Evolutionary conservation across 2,888 invertebrate species (phyloP).

Genomic region (Drosophila robusta): DNA sequence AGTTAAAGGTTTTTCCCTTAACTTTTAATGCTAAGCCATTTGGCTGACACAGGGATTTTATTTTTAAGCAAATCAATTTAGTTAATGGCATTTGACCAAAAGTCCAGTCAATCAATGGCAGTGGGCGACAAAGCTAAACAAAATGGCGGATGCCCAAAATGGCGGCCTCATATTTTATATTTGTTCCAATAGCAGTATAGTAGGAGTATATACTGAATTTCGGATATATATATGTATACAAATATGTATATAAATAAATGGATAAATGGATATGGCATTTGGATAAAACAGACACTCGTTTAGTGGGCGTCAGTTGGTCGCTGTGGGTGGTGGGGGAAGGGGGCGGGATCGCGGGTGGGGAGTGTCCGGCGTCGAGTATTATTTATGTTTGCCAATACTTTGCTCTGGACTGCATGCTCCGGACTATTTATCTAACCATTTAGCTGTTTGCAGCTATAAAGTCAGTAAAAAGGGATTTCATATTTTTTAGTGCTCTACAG

Average conservation of each 20-base stretch:
- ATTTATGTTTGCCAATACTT: constrained; percentile 40
- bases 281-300: constrained; percentile 22
- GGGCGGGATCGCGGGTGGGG: not conserved
- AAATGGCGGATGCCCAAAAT: constrained; percentile 37
- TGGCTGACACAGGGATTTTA: constrained; percentile 25
- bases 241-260: constrained; percentile 11
- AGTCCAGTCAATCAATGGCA: constrained; percentile 50
- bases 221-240: constrained; percentile 1
- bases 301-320: constrained; percentile 1
- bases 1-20: constrained; percentile 20
- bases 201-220: constrained; percentile 8
- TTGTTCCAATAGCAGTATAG: not conserved
- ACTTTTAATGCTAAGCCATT: constrained; percentile 43
- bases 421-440: constrained; percentile 26
- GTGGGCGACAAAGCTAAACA: constrained; percentile 42
- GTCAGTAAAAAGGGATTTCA: not conserved
- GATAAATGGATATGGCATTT: constrained; percentile 32
- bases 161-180: constrained; percentile 30
- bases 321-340: too few relatives aligned
- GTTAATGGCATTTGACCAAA: constrained; percentile 49
- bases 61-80: constrained; percentile 55
- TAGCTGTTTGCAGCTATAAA: constrained; percentile 4
- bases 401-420: constrained; percentile 11
- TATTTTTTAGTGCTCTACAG: not conserved
- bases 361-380: constrained; percentile 1